Percentiles rank a stretch among this genome's conserved stretches.
These are phyloP conservation scores for human (Homo sapiens) DNA, from an alignment of 2,113 vertebrate genomes.

Conservation along the genomic window GRCh38 chr14:62305001-62305500, in stretches of 20 bases:
- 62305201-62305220: background rate
- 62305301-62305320: background rate
- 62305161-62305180: background rate
- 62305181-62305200: background rate
- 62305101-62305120: background rate
- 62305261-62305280: background rate
- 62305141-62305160: background rate
- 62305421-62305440: background rate
- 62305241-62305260: background rate
- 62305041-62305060: background rate
- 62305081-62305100: background rate
- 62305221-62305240: slow-evolving; percentile 16
- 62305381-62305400: background rate
- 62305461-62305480: background rate
- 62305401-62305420: background rate
- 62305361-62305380: background rate
- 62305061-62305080: background rate
- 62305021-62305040: background rate
- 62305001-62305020: background rate
- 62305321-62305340: background rate
- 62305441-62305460: background rate
- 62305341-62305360: background rate
- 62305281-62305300: background rate
- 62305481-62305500: background rate
- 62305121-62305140: slow-evolving; percentile 10